Conservation (phyloP, 1,140 invertebrate species). For the Drosophila tani region DNA sequence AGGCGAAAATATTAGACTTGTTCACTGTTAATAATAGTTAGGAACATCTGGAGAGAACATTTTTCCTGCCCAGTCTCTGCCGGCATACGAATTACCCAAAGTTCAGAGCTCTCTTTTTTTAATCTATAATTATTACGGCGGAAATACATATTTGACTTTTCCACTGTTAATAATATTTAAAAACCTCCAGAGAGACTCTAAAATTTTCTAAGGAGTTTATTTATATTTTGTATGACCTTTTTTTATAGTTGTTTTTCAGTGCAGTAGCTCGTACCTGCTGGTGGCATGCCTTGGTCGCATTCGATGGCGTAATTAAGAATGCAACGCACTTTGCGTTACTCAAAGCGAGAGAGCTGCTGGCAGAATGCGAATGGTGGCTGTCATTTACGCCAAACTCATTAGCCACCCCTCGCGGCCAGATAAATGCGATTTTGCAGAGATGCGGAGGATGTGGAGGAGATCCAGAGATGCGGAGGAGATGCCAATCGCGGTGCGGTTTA, state of each 20-base stretch:
- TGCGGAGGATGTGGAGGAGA: no score
- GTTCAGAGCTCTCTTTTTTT: no score
- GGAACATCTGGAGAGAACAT: no score
- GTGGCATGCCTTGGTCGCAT: not conserved
- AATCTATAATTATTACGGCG: no score
- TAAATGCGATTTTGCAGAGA: constrained; percentile 16
- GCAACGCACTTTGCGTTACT: constrained; percentile 11
- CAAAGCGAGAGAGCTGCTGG: not conserved
- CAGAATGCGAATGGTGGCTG: not conserved
- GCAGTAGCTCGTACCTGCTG: constrained; percentile 1
- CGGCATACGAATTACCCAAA: no score
- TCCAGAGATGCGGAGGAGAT: constrained; percentile 11
- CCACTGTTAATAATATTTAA: no score
- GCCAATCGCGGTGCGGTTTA: constrained; percentile 60
- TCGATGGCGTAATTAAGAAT: constrained; percentile 26
- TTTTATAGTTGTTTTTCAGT: not conserved
- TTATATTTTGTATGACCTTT: not conserved
- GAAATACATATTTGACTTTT: no score
- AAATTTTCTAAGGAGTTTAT: no score
- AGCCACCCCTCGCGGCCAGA: constrained; percentile 33
- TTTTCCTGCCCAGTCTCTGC: no score
- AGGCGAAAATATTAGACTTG: no score
- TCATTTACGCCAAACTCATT: constrained; percentile 21
- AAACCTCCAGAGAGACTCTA: no score
- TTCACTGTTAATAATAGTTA: no score